Percentiles rank a stretch among this genome's conserved stretches.
Evolutionary conservation across 2,797 vertebrate species (phyloP).

Genomic region (Xenops minutus): DNA sequence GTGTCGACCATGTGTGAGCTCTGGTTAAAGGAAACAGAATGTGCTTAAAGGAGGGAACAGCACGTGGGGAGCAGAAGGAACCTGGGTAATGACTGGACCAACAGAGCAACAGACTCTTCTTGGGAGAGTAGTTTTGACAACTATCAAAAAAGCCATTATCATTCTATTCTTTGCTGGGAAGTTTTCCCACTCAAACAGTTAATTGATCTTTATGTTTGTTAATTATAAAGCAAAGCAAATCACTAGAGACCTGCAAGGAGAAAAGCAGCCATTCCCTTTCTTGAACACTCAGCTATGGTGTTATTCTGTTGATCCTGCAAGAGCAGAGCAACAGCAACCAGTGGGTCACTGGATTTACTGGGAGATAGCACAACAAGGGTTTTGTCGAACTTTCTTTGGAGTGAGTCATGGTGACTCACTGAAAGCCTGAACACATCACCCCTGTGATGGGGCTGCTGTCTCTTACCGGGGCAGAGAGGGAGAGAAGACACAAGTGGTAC

Average conservation of each 20-base stretch:
- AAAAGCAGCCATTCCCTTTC: not conserved
- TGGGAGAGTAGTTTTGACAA: not conserved
- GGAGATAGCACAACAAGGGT: not conserved
- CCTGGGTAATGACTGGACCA: not conserved
- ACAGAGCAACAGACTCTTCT: not conserved
- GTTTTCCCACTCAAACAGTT: not conserved
- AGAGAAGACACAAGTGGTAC: not conserved
- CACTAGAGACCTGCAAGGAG: not conserved
- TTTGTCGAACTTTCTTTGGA: conserved; percentile 18
- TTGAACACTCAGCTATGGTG: not conserved
- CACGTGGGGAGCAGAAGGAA: not conserved
- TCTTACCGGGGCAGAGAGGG: not conserved
- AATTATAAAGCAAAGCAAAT: not conserved
- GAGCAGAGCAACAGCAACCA: not conserved
- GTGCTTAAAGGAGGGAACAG: not conserved
- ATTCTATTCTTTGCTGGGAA: not conserved
- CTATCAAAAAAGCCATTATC: not conserved
- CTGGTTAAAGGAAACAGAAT: not conserved
- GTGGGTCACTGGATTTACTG: not conserved
- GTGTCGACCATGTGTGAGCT: not conserved
- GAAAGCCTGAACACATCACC: not conserved
- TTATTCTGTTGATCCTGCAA: conserved; percentile 26
- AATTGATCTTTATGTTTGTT: not conserved
- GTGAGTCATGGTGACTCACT: conserved; percentile 16
- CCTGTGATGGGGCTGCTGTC: not conserved